Percentiles rank a stretch among this genome's conserved stretches.
Conservation (phyloP, 2,113 vertebrate species). For the Oncorhynchus keta region DNA sequence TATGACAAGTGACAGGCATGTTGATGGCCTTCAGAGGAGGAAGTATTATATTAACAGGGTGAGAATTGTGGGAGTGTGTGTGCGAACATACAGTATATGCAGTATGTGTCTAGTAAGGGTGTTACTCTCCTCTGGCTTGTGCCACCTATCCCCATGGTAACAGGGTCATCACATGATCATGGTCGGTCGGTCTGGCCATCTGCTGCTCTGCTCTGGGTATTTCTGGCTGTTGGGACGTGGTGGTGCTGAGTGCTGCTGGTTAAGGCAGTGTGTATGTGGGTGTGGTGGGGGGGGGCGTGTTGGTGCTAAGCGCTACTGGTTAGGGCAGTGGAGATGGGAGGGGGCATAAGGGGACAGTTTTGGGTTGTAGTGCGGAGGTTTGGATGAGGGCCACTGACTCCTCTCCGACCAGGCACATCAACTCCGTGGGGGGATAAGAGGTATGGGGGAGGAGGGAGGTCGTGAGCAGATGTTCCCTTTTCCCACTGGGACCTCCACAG, state of each 20-base stretch:
- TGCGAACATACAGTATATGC: neutral
- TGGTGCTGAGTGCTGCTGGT: too few species aligned
- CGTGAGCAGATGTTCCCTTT: slow-evolving; percentile 35
- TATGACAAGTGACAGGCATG: neutral
- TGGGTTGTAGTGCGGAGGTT: neutral
- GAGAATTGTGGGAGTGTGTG: slow-evolving; percentile 4
- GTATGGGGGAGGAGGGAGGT: neutral
- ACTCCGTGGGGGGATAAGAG: neutral
- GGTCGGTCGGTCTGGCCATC: slow-evolving; percentile 30
- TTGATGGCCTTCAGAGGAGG: neutral
- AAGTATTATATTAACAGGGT: neutral
- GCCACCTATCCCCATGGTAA: slow-evolving; percentile 40
- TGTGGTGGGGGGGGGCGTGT: neutral
- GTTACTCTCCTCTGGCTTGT: slow-evolving; percentile 27
- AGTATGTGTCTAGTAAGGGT: neutral
- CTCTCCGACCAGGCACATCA: slow-evolving; percentile 12
- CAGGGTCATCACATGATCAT: slow-evolving; percentile 34
- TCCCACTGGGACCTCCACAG: neutral
- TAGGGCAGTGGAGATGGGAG: too few species aligned
- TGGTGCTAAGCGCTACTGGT: too few species aligned
- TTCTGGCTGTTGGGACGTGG: neutral
- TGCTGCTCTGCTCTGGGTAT: slow-evolving; percentile 29
- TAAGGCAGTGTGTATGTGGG: slow-evolving; percentile 9
- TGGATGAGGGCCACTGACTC: slow-evolving; percentile 14
- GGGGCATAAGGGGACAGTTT: too few species aligned